phyloP scores from a whole-genome alignment of 2,113 vertebrate species.

The Catharus minimus region DNA sequence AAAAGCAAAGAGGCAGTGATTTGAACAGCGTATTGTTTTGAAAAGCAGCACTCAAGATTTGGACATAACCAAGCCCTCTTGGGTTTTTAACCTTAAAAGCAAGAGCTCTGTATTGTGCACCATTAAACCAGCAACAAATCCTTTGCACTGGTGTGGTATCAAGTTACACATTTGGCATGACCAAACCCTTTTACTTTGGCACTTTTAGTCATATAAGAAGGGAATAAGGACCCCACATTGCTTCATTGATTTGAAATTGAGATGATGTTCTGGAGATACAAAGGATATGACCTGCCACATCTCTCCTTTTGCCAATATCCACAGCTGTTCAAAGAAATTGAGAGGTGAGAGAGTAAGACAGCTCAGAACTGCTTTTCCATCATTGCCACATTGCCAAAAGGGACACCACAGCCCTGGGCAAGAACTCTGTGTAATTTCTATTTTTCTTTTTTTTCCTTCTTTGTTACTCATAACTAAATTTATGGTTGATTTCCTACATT shows the following conservation, averaged over 20 bases:
- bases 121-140: neutral
- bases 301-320: neutral
- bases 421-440: neutral
- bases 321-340: neutral
- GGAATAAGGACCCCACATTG: neutral
- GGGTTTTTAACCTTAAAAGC: too few relatives aligned
- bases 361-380: neutral
- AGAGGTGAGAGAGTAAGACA: neutral
- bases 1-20: neutral
- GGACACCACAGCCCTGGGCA: neutral
- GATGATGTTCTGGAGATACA: neutral
- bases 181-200: neutral
- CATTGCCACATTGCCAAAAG: neutral
- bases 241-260: neutral
- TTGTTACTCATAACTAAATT: neutral
- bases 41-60: neutral
- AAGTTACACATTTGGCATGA: neutral
- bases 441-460: neutral
- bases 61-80: neutral
- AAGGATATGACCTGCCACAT: neutral
- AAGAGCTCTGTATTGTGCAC: neutral
- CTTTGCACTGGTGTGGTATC: neutral
- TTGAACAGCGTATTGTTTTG: neutral
- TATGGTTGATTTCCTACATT: neutral
- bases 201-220: neutral